Percentiles rank a stretch among this genome's conserved stretches.
Conservation (phyloP, 2,888 invertebrate species). For the Sylvicola cinctus region DNA sequence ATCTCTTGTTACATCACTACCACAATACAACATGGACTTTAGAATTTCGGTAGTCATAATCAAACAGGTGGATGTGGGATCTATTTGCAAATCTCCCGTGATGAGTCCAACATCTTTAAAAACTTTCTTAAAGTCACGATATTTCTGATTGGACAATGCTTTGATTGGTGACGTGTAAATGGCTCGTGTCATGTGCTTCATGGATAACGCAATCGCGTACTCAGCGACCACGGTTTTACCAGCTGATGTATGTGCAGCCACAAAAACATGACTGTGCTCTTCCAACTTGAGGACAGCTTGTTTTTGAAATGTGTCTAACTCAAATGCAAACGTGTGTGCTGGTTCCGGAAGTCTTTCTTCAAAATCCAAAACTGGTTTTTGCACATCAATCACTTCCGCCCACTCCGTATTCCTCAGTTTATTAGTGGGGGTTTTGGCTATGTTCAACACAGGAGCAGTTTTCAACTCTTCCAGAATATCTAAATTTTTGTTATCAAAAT, state of each 20-base stretch:
- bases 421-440: conserved; percentile 32
- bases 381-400: conserved; percentile 74
- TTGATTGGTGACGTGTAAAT: conserved; percentile 99
- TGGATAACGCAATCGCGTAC: conserved; percentile 92
- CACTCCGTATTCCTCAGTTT: conserved; percentile 43
- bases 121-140: conserved; percentile 81
- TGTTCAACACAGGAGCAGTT: conserved; percentile 42
- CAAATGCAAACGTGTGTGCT: conserved; percentile 74
- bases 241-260: conserved; percentile 97
- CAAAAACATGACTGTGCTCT: conserved; percentile 87
- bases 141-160: conserved; percentile 97
- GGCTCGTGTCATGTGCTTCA: conserved; percentile 74
- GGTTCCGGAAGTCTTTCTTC: conserved; percentile 58
- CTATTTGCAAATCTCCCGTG: conserved; percentile 91
- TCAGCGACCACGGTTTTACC: conserved; percentile 98
- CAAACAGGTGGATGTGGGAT: conserved; percentile 79
- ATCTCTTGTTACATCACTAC: conserved; percentile 83
- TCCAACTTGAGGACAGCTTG: conserved; percentile 88
- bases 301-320: conserved; percentile 93
- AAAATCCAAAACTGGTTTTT: conserved; percentile 62
- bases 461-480: conserved; percentile 14
- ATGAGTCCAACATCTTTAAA: conserved; percentile 87
- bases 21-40: conserved; percentile 89
- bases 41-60: conserved; percentile 99
- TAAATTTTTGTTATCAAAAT: neutral